Percentiles rank a stretch among this genome's conserved stretches.
Evolutionary conservation across 2,888 invertebrate species (phyloP).

Genomic region (Drosophila limbata): DNA sequence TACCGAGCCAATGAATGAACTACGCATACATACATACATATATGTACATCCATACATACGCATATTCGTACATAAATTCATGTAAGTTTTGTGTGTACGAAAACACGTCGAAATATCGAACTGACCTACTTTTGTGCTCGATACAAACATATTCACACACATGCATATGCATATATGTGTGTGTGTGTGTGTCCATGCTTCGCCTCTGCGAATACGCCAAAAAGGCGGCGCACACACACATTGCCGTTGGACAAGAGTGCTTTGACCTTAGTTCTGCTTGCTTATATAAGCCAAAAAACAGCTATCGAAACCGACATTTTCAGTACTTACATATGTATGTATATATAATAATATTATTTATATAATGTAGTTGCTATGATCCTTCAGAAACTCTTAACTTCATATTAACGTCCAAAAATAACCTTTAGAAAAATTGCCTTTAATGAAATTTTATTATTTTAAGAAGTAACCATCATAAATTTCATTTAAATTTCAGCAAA

Average conservation of each 20-base stretch:
- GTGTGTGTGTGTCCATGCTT: constrained; percentile 35
- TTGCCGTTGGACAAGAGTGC: constrained; percentile 69
- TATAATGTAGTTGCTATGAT: too few relatives aligned
- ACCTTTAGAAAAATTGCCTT: too few relatives aligned
- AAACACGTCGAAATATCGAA: constrained; percentile 75
- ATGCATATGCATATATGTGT: constrained; percentile 9
- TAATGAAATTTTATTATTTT: too few relatives aligned
- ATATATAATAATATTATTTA: too few relatives aligned
- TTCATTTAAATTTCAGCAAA: too few relatives aligned
- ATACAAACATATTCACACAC: constrained; percentile 48
- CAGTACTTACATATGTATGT: too few relatives aligned
- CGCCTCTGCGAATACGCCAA: constrained; percentile 47
- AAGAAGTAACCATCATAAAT: background rate
- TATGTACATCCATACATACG: constrained; percentile 8
- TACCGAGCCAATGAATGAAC: constrained; percentile 34
- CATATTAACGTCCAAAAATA: too few relatives aligned
- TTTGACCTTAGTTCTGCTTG: constrained; percentile 74
- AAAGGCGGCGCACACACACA: constrained; percentile 42
- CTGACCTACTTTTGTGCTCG: constrained; percentile 74
- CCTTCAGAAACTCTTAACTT: too few relatives aligned
- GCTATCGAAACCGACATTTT: constrained; percentile 8
- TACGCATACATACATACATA: constrained; percentile 16
- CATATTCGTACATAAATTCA: constrained; percentile 28
- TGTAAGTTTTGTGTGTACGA: constrained; percentile 30
- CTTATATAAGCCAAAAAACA: constrained; percentile 63